Evolutionary conservation across 2,888 invertebrate species (phyloP), one percentile per base, ranked within the genome.

Genomic region (Eurois occulta): DNA sequence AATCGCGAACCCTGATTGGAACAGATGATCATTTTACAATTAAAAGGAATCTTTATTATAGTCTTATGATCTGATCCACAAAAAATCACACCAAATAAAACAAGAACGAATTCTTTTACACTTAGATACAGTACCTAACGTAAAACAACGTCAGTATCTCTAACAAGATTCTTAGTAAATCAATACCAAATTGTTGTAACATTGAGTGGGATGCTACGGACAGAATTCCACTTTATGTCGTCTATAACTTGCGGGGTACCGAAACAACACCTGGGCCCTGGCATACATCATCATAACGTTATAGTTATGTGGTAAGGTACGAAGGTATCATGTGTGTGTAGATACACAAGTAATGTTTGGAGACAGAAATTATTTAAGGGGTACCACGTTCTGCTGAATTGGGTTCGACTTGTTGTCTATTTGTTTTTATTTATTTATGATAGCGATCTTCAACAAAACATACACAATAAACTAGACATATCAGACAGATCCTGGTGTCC

Each of bases 151-250:
- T 38, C 69, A 41, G 73, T 71, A 64, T 68, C 35, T 10, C 60
- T 85, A 77, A 76, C 74, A 80, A 85, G 82, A 80, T 85, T 85
- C 87, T 76, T 52, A 80, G 71, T 83, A 80, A 86, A 85, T 87
- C 87, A 80, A 81, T 87, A 87, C 55, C 65, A 68, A 86, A 87
- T 68, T 80, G 76, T 79, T 76, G 64, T 81, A 78, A 75, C 73
- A 71, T 72, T 70, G 72, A 84, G 78, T 78, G 72, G 72, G 72
- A 80, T 79, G 80, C 66, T 64, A 80, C 66, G 76, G 72, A 73
- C 81, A 76, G 81, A 86, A 89, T 87, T 84, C 83, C 83, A 86
- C 86, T 90, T 90, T 89, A 91, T 86, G 83, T 85, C 80, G 72
- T 70, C 89, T 85, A 90, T 90, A 90, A 90, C 86, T 90, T 87